Evolutionary conservation across 2,113 vertebrate genomes (phyloP), one percentile per base, ranked within the genome.

Genomic region (Aegotheles bennettii): DNA sequence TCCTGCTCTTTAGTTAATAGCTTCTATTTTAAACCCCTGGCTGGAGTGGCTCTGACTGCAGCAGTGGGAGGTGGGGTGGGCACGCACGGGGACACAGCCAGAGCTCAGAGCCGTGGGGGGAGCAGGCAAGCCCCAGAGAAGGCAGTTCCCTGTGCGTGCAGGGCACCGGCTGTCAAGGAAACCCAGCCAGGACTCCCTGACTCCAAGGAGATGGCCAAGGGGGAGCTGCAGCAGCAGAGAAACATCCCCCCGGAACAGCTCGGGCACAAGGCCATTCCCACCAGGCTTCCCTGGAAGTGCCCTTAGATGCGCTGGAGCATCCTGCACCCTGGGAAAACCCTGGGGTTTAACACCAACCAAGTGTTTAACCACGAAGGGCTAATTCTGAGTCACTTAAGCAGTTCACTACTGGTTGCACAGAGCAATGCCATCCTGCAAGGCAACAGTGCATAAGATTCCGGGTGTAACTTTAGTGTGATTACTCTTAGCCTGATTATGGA

Each of bases 21-120:
- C 74, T 94, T 53, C 79, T 85, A 25, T 82, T 91, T 85, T 75
- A 87, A 81, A 61, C 28, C 56, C 47, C 76, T 43, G 68, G 45
- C 59, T 74, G 76, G 53, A 83, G 53, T 11, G 2, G 7, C 71
- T 89, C 40, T 24, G 76, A 28, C 57, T 0, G 0, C 53, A 50
- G 57, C 0, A 1, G 53, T 15, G 19, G 73, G 36, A 89, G 56
- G 18, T 13, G 60, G 17, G 13, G 13, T 28, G 77, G 31, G 33
- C 43, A 16, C 0, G n/a, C 31, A 23, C 2, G 6, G 51, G 36
- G 51, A 13, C 14, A 36, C 53, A 74, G 43, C 13, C 45, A 28
- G 68, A 69, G 51, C 36, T 90, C 78, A 53, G 73, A 63, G 48
- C 20, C 54, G 9, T 1, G 7, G 63, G 19, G 76, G 14, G 9